A percentile compares a stretch with the other conserved stretches of the same genome.
These are phyloP conservation scores for Folsomia manolachei DNA, from an alignment of 2,888 invertebrate species.

Conservation along the genomic window DNA sequence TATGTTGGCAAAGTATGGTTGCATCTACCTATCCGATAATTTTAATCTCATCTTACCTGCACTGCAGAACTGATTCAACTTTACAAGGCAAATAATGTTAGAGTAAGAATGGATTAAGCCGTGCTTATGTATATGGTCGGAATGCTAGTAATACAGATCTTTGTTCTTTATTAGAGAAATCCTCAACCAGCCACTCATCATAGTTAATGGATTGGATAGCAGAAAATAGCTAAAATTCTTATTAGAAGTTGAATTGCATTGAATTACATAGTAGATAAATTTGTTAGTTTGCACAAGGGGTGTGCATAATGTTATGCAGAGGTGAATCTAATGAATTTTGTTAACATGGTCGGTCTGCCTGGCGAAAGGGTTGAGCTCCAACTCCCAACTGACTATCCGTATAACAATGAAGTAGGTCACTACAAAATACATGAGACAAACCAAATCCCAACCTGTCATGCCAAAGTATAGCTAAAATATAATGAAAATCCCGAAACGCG, in stretches of 20 bases:
- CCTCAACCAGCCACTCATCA: background rate
- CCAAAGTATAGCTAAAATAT: too few species aligned
- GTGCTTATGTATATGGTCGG: background rate
- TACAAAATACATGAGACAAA: background rate
- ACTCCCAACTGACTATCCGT: too few species aligned
- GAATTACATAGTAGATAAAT: too few species aligned
- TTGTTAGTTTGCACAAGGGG: slow-evolving; percentile 9
- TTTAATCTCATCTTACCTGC: background rate
- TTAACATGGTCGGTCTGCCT: too few species aligned
- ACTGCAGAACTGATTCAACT: background rate
- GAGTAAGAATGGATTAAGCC: background rate
- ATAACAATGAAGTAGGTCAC: background rate
- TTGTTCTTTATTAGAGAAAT: background rate
- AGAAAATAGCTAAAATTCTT: too few species aligned
- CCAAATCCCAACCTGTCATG: background rate
- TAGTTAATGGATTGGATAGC: background rate
- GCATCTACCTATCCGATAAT: too few species aligned
- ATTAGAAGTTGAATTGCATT: too few species aligned
- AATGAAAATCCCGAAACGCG: too few species aligned
- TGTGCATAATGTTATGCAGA: background rate
- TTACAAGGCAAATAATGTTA: background rate
- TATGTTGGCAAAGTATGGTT: too few species aligned
- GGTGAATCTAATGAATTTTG: too few species aligned
- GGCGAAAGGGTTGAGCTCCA: slow-evolving; percentile 3
- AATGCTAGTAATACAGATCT: background rate